Percentiles rank a stretch among this genome's conserved stretches.
Evolutionary conservation across 2,797 vertebrate genomes (phyloP).

Genomic region (Acrossocheilus fasciatus): DNA sequence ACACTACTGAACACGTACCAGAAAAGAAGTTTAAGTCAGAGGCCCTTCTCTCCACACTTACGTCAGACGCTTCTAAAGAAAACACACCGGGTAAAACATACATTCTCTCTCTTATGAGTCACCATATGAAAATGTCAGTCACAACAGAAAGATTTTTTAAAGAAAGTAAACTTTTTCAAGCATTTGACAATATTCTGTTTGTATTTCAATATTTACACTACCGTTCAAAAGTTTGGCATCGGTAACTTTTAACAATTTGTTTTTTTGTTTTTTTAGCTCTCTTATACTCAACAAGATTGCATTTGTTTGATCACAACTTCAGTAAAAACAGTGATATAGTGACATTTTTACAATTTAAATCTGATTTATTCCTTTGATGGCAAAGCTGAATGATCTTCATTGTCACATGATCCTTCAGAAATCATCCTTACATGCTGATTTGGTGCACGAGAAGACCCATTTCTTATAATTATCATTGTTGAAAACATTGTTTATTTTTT

Average conservation of each 20-base stretch:
- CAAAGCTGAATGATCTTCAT: background rate
- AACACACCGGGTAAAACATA: constrained; percentile 87
- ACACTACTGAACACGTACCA: constrained; percentile 92
- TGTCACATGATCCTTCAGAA: background rate
- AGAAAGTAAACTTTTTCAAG: background rate
- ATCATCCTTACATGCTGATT: background rate
- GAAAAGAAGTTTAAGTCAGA: constrained; percentile 99
- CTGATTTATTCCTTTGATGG: background rate
- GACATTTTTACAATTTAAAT: background rate
- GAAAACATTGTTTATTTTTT: background rate
- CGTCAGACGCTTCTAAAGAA: constrained; percentile 97
- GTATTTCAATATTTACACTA: background rate
- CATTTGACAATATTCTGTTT: background rate
- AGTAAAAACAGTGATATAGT: background rate
- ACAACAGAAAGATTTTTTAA: background rate
- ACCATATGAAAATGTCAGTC: background rate
- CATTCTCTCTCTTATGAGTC: background rate
- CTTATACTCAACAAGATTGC: background rate
- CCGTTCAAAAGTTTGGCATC: background rate
- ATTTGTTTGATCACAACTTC: background rate
- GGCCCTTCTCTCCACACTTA: constrained; percentile 95
- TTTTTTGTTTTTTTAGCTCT: no score
- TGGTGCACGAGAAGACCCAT: background rate
- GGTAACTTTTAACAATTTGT: background rate
- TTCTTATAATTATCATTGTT: background rate